These are phyloP conservation scores for Pseudochromis fuscus DNA, from an alignment of 2,797 vertebrate genomes.

Conservation along the genomic window DNA sequence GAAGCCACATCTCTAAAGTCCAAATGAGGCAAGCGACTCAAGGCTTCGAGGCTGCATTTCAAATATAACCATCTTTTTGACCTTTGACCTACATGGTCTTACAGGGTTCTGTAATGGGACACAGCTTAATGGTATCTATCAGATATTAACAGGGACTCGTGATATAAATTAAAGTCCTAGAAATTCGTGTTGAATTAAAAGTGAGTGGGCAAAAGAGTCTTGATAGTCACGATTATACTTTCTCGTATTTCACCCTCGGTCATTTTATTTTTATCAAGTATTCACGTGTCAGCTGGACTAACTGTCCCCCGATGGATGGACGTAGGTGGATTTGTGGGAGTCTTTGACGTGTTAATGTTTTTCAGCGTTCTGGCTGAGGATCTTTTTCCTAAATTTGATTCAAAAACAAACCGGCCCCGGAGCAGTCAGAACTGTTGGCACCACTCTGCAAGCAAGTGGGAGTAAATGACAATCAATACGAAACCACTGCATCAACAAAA, in stretches of 20 bases:
- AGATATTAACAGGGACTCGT: background rate
- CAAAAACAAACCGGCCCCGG: constrained; percentile 34
- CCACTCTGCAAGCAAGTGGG: constrained; percentile 54
- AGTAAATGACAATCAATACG: constrained; percentile 69
- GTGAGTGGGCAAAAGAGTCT: background rate
- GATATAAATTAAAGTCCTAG: constrained; percentile 2
- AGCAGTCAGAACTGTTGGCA: constrained; percentile 50
- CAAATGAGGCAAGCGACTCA: background rate
- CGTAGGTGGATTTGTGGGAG: constrained; percentile 61
- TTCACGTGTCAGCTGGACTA: constrained; percentile 29
- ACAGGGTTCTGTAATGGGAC: background rate
- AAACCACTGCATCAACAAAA: constrained; percentile 62
- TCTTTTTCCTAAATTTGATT: constrained; percentile 45
- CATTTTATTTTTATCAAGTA: constrained; percentile 49
- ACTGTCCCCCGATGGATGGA: constrained; percentile 42
- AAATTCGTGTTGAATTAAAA: constrained; percentile 22
- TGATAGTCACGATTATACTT: constrained; percentile 14
- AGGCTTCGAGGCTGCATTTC: background rate
- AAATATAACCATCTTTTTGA: background rate
- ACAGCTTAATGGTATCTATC: background rate
- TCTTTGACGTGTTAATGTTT: constrained; percentile 48
- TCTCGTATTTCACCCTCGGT: constrained; percentile 25
- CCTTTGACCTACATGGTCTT: background rate
- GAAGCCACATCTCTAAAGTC: background rate
- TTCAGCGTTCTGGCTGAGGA: constrained; percentile 40